phyloP scores from a whole-genome alignment of 1,140 invertebrate genomes.

The Cepaea nemoralis region DNA sequence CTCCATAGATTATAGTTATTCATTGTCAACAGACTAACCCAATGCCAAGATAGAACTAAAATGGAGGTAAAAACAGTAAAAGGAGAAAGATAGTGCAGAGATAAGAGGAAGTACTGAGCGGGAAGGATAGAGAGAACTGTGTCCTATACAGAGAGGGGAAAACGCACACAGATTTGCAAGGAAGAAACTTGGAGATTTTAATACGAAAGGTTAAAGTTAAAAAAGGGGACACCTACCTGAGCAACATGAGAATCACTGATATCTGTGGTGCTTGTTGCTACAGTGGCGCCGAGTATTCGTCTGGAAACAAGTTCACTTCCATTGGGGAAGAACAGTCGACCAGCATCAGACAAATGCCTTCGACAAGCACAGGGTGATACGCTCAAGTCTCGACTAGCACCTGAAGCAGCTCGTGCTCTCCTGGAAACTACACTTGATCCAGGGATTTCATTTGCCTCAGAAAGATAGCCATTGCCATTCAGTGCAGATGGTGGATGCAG shows the following conservation, averaged over 20 bases:
- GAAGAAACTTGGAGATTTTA: too few species aligned
- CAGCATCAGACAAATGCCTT: constrained; percentile 19
- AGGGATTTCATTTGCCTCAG: background rate
- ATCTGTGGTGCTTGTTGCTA: constrained; percentile 71
- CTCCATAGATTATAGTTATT: too few species aligned
- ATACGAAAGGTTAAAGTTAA: too few species aligned
- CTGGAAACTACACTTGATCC: constrained; percentile 7
- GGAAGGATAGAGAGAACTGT: too few species aligned
- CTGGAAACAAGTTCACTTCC: background rate
- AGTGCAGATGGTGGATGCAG: background rate
- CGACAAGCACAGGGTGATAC: constrained; percentile 15
- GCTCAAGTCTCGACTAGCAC: constrained; percentile 33
- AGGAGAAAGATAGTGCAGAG: too few species aligned
- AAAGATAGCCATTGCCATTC: background rate
- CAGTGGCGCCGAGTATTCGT: constrained; percentile 49
- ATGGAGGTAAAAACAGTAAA: too few species aligned
- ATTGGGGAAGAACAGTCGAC: background rate
- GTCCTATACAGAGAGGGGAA: too few species aligned
- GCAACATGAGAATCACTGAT: constrained; percentile 67
- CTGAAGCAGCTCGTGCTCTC: constrained; percentile 17
- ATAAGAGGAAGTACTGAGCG: too few species aligned
- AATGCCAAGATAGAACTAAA: too few species aligned
- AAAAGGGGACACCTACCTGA: constrained; percentile 21
- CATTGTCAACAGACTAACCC: too few species aligned
- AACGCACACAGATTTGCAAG: too few species aligned